A percentile compares a stretch with the other conserved stretches of the same genome.
Evolutionary conservation across 2,888 invertebrate genomes (phyloP).

Genomic region (Melipona bicolor): DNA sequence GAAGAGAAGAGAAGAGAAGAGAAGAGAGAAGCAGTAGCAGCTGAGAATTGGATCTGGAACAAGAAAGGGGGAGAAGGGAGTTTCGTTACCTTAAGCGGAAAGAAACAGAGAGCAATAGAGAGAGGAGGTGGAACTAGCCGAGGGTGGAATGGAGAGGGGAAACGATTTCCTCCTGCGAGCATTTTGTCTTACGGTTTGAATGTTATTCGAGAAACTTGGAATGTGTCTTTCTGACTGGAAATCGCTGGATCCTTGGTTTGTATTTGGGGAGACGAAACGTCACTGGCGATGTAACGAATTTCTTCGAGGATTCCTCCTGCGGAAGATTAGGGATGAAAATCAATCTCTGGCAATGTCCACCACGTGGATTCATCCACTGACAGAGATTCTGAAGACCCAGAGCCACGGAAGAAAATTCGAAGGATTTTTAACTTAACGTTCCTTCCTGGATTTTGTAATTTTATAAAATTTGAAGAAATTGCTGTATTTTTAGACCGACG

Average conservation of each 20-base stretch:
- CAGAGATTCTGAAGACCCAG: no score
- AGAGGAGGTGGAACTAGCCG: neutral
- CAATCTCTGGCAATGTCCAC: neutral
- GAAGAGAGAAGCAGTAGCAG: conserved; percentile 59
- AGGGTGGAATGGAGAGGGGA: conserved; percentile 24
- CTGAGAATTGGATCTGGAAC: conserved; percentile 76
- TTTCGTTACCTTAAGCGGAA: conserved; percentile 34
- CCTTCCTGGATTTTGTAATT: no score
- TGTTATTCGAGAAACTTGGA: conserved; percentile 72
- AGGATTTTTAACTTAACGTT: no score
- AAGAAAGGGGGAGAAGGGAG: conserved; percentile 46
- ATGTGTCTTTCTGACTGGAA: conserved; percentile 63
- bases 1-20: neutral
- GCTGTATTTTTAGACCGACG: no score
- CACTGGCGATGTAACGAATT: conserved; percentile 51
- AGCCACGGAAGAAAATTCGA: no score
- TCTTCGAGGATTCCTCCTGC: conserved; percentile 44
- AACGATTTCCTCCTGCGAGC: conserved; percentile 60
- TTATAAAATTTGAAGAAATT: no score
- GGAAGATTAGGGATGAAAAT: neutral
- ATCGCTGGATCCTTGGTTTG: conserved; percentile 64
- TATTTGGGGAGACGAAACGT: conserved; percentile 35
- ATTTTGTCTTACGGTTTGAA: conserved; percentile 65
- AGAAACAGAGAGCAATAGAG: conserved; percentile 43
- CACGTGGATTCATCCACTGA: neutral